Evolutionary conservation across 2,888 invertebrate genomes (phyloP), one percentile per base, ranked within the genome.

Genomic region (Eulithis testata): DNA sequence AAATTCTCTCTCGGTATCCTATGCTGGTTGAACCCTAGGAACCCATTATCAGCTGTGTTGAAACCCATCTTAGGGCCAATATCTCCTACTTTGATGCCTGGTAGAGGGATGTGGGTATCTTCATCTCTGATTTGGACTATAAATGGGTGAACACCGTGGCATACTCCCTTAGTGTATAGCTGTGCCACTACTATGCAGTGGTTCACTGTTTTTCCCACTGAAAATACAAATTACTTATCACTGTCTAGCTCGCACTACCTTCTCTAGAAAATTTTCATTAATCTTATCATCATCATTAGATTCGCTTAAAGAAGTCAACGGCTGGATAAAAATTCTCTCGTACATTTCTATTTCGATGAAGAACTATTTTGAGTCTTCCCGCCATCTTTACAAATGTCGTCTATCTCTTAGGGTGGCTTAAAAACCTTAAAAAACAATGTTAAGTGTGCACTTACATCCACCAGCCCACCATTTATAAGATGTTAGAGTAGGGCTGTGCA

Each of bases 391-490:
- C 8, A 37, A 37, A 21, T 27, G 9, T 4, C 45, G 45, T 21
- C 21, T 21, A 2, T 21, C 2, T 21, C 21, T 21, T 21, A 21
- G 21, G 21, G 21, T 1, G 21, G 21, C 21, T 21, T 1, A 21
- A 21, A 21, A 21, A 21, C 21, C 21, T 21, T 21, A 21, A 1
- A 21, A 21, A 21, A 21, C 21, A 21, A 21, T 59, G 8, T 61
- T 11, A 40, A 12, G 37, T 69, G 21, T 21, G 21, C 11, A 95
- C 97, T 95, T 92, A 98, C 98, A 94, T 80, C 97, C 97, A 49
- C 98, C 98, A 36, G 98, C 98, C 99, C 98, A 99, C 98, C 98
- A 99, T 90, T 99, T 99, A 82, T 96, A 97, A 0, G 99, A 95
- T 0, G 97, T 96, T 37, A 98, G 84, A 0, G 96, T 96, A 0